Conservation (phyloP, 2,888 invertebrate genomes). For the Cosmopolites sordidus region DNA sequence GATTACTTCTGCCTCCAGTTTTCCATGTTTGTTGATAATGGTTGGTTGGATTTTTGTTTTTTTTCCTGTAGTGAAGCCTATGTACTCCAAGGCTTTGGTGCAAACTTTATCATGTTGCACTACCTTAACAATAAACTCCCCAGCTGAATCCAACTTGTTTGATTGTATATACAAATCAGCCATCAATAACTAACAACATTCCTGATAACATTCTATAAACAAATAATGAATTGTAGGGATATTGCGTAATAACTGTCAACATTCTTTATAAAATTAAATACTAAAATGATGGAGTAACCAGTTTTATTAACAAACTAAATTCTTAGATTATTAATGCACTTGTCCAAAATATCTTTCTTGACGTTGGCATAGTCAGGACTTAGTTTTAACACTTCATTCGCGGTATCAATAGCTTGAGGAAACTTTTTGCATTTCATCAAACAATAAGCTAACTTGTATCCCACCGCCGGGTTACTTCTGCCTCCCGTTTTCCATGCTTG, state of each 20-base stretch:
- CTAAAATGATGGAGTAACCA: too few relatives aligned
- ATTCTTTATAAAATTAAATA: too few relatives aligned
- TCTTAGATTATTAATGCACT: constrained; percentile 72
- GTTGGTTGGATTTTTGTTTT: constrained; percentile 77
- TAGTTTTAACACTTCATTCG: constrained; percentile 73
- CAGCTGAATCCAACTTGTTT: constrained; percentile 81
- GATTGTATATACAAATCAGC: constrained; percentile 84
- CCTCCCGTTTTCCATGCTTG: constrained; percentile 84
- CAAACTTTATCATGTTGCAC: constrained; percentile 83
- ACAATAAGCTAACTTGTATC: constrained; percentile 89
- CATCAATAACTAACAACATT: constrained; percentile 91
- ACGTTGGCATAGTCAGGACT: constrained; percentile 89
- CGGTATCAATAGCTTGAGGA: constrained; percentile 89
- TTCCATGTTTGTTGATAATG: constrained; percentile 87
- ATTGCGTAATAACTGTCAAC: too few relatives aligned
- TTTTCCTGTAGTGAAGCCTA: constrained; percentile 80
- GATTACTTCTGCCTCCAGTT: constrained; percentile 74
- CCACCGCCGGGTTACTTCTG: constrained; percentile 76
- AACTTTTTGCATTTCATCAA: constrained; percentile 83
- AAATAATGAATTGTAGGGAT: too few relatives aligned
- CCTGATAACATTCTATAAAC: too few relatives aligned
- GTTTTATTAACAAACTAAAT: constrained; percentile 47
- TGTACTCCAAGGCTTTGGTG: constrained; percentile 83
- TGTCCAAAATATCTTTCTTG: constrained; percentile 89
- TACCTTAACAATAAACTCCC: constrained; percentile 72